Evolutionary conservation across 2,797 vertebrate species (phyloP).

Genomic region (Phalanger gymnotis): DNA sequence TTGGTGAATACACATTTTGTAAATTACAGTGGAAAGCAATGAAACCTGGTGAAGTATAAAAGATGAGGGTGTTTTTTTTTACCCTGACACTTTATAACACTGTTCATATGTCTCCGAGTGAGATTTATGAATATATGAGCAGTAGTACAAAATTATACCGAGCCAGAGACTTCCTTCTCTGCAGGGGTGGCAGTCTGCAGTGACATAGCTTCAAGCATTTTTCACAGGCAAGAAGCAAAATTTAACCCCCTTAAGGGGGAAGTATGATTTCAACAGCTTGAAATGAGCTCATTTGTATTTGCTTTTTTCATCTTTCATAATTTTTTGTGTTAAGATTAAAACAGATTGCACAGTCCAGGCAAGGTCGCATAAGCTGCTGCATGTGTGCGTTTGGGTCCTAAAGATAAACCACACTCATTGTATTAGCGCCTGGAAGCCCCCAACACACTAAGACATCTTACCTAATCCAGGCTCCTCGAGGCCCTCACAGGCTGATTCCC

Average conservation of each 20-base stretch:
- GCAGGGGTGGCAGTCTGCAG: slow-evolving; percentile 90
- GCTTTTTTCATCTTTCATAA: slow-evolving; percentile 76
- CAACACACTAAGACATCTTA: not conserved
- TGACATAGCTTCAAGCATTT: slow-evolving; percentile 91
- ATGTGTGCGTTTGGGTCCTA: slow-evolving; percentile 54
- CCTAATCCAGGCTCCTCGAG: not conserved
- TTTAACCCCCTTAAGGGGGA: slow-evolving; percentile 84
- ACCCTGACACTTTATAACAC: slow-evolving; percentile 75
- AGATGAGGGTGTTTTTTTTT: slow-evolving; percentile 71
- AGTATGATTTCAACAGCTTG: slow-evolving; percentile 83
- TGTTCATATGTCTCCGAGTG: slow-evolving; percentile 81
- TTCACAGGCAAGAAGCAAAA: slow-evolving; percentile 92
- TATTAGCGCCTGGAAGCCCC: slow-evolving; percentile 34
- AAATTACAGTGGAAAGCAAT: slow-evolving; percentile 63
- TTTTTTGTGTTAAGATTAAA: slow-evolving; percentile 78
- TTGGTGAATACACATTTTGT: slow-evolving; percentile 58
- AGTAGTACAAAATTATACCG: slow-evolving; percentile 86
- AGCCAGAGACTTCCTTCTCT: slow-evolving; percentile 90
- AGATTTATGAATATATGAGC: slow-evolving; percentile 83
- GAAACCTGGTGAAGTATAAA: slow-evolving; percentile 70
- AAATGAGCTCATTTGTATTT: slow-evolving; percentile 80
- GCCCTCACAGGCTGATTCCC: slow-evolving; percentile 19
- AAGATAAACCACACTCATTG: slow-evolving; percentile 65
- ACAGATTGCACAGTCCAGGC: slow-evolving; percentile 63
- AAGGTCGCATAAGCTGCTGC: slow-evolving; percentile 41